Evolutionary conservation across 2,113 vertebrate genomes (phyloP).

Genomic region (Leptocoma aspasia): DNA sequence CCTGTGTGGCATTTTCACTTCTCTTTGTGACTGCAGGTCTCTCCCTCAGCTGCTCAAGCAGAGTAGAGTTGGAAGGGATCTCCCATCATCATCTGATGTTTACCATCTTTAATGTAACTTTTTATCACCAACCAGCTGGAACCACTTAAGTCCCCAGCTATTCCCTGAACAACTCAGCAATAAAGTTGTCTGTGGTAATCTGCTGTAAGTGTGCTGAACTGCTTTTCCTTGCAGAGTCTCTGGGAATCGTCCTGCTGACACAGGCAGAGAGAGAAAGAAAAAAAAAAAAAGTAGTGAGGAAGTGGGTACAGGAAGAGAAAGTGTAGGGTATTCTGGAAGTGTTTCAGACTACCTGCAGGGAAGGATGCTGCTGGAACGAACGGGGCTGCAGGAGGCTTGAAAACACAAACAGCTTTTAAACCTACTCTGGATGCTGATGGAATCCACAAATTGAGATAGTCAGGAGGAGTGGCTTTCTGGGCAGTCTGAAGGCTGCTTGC

Average conservation of each 20-base stretch:
- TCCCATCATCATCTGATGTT: neutral
- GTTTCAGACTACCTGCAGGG: neutral
- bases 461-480: neutral
- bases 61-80: neutral
- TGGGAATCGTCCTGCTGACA: neutral
- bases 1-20: neutral
- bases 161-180: neutral
- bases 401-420: neutral
- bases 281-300: neutral
- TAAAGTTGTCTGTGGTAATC: neutral
- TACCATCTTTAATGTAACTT: neutral
- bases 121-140: neutral
- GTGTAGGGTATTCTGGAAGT: neutral
- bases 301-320: neutral
- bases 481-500: neutral
- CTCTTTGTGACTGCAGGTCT: neutral
- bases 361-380: neutral
- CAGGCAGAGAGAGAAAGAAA: neutral
- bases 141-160: neutral
- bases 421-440: neutral
- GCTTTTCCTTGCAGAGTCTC: neutral
- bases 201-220: neutral
- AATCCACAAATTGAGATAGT: neutral
- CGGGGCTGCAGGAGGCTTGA: neutral
- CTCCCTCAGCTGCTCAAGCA: neutral